Percentiles rank a stretch among this genome's conserved stretches.
phyloP scores from a whole-genome alignment of 37 sponge, comb jelly and placozoan genomes.

The Mnemiopsis leidyi region DNA sequence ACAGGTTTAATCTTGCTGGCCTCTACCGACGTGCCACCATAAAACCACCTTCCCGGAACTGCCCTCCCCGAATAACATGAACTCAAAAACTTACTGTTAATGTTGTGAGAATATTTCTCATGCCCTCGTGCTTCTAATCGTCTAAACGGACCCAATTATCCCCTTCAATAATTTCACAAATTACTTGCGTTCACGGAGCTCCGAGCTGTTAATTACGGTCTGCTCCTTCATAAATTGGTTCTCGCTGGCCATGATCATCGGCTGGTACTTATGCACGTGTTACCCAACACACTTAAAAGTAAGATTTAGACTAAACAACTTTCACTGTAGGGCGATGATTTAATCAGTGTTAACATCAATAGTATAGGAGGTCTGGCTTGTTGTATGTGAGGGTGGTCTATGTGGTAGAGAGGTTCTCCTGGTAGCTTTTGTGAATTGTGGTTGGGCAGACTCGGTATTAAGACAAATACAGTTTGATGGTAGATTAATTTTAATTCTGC shows the following conservation, averaged over 20 bases:
- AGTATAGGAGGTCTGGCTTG: too few species aligned
- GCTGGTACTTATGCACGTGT: not conserved
- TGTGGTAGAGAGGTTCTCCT: too few species aligned
- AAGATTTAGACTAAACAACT: not conserved
- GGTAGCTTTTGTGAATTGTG: too few species aligned
- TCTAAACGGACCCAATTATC: not conserved
- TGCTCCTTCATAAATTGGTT: not conserved
- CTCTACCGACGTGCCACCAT: not conserved
- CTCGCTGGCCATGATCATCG: not conserved
- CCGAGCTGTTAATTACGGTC: not conserved
- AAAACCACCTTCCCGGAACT: not conserved
- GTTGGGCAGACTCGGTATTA: too few species aligned
- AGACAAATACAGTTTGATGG: too few species aligned
- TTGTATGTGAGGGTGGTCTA: too few species aligned
- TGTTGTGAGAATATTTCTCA: not conserved
- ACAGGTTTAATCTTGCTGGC: not conserved
- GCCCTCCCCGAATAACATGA: not conserved
- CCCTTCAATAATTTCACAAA: not conserved
- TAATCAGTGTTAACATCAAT: too few species aligned
- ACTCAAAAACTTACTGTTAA: not conserved
- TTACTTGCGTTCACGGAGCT: not conserved
- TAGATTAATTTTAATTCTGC: too few species aligned
- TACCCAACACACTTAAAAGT: not conserved
- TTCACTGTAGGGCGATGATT: not conserved
- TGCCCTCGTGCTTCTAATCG: not conserved